Conservation (phyloP, 1,140 invertebrate species). For the Polyergus mexicanus region DNA sequence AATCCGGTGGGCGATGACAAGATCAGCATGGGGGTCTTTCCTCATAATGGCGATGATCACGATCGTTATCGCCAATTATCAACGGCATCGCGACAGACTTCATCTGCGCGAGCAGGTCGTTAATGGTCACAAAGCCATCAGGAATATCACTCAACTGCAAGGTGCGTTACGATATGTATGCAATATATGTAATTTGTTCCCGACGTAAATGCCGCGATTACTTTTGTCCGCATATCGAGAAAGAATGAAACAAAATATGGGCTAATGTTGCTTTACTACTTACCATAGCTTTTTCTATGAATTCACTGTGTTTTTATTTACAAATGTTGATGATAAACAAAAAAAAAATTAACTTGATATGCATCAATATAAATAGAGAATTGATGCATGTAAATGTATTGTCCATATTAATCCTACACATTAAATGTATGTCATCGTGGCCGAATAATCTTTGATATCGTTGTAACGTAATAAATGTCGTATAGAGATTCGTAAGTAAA, state of each 20-base stretch:
- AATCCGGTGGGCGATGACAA: constrained; percentile 81
- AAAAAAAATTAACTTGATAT: not conserved
- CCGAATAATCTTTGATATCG: constrained; percentile 41
- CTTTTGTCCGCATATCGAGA: not conserved
- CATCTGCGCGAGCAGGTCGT: constrained; percentile 73
- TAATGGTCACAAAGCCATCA: constrained; percentile 65
- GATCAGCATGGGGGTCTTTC: constrained; percentile 81
- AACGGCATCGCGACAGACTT: constrained; percentile 77
- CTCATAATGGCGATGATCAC: constrained; percentile 80
- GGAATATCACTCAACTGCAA: constrained; percentile 78
- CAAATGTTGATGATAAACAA: not conserved
- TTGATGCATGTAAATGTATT: not conserved
- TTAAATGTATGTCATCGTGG: not conserved
- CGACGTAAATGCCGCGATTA: not conserved
- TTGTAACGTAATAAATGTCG: constrained; percentile 67
- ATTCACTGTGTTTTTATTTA: not conserved
- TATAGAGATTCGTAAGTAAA: constrained; percentile 45
- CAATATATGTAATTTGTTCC: not conserved
- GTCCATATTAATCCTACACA: not conserved
- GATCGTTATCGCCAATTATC: constrained; percentile 83
- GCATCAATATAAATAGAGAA: not conserved
- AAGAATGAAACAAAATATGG: not conserved
- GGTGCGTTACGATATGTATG: constrained; percentile 74
- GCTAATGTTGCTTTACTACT: not conserved
- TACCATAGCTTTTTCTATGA: not conserved